Evolutionary conservation across 1,140 invertebrate genomes (phyloP), one percentile per base, ranked within the genome.

Genomic region (Magallana gigas): DNA sequence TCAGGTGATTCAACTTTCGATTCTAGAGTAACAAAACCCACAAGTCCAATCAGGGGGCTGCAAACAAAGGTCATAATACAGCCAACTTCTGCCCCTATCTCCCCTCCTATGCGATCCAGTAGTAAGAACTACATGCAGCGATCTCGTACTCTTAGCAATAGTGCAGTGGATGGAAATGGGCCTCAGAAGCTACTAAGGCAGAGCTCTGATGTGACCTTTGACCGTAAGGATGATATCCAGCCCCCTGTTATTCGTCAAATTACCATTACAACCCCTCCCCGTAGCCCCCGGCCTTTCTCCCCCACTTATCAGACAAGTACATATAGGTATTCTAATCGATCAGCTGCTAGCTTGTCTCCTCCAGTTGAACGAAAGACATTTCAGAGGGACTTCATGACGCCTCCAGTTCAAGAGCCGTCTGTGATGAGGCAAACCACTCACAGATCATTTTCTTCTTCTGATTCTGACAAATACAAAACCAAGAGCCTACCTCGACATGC

Each of bases 61-160:
- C 90, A 89, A 76, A 84, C 83, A 16, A 57, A 86, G 29, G 83
- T 84, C 48, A 85, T 82, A 57, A 81, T 88, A 62, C 84, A 85
- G 60, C 76, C 84, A 83, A n/a, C 29, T 95, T 96, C 96, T 90
- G 96, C 96, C 56, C 93, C 96, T 62, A 85, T 90, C 14, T 85
- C 89, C 29, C 95, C 96, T 88, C 95, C 96, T 87, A 91, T 92
- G 81, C 92, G 95, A 84, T 92, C 91, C 60, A 93, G 94, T 89
- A 95, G 94, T 87, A 93, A 93, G 88, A 92, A 95, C 85, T 93
- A 90, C 88, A 91, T 92, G 91, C 85, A 87, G 62, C 90, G 86
- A n/a, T 85, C 85, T 36, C 86, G 88, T 62, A 89, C 86, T 23
- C 62, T 71, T 64, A 92, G 91, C 85, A 92, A 90, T 84, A 84